phyloP scores from a whole-genome alignment of 2,888 invertebrate species.

The Ectemnius lituratus region DNA sequence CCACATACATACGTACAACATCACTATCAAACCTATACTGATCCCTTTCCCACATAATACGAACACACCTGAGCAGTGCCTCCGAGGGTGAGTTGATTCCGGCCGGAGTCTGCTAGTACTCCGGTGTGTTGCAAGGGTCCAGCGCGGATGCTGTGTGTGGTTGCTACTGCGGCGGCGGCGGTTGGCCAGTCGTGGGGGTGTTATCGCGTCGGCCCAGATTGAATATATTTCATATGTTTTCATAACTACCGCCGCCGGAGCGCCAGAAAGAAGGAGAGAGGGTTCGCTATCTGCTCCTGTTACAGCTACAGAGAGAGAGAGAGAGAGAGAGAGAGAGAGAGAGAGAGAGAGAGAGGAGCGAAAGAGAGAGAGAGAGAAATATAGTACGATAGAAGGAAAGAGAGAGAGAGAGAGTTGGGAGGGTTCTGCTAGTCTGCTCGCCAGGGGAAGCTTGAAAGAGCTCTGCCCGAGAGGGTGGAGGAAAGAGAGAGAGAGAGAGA shows the following conservation, averaged over 20 bases:
- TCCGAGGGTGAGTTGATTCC: neutral
- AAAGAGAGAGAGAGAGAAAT: neutral
- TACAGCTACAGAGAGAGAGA: slow-evolving; percentile 42
- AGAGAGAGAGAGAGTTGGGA: slow-evolving; percentile 33
- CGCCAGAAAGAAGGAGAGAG: slow-evolving; percentile 33
- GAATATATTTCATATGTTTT: slow-evolving; percentile 77
- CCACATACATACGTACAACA: no score
- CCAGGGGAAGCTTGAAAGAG: neutral
- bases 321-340: slow-evolving; percentile 4
- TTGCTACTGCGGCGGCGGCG: slow-evolving; percentile 31
- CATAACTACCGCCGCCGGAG: slow-evolving; percentile 65
- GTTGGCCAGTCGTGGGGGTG: slow-evolving; percentile 36
- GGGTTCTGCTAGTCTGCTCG: slow-evolving; percentile 6
- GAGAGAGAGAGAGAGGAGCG: neutral
- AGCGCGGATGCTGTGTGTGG: neutral
- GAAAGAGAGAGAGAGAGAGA: slow-evolving; percentile 32
- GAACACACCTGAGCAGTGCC: neutral
- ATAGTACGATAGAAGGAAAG: slow-evolving; percentile 13
- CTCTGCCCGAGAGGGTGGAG: slow-evolving; percentile 13
- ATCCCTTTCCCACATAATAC: no score
- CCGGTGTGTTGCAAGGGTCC: slow-evolving; percentile 41
- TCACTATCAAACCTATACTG: no score
- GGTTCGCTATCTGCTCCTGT: slow-evolving; percentile 57
- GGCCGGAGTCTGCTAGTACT: no score
- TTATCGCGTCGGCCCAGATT: slow-evolving; percentile 75